Conservation (phyloP, 2,113 vertebrate genomes). For the Entosphenus tridentatus region DNA sequence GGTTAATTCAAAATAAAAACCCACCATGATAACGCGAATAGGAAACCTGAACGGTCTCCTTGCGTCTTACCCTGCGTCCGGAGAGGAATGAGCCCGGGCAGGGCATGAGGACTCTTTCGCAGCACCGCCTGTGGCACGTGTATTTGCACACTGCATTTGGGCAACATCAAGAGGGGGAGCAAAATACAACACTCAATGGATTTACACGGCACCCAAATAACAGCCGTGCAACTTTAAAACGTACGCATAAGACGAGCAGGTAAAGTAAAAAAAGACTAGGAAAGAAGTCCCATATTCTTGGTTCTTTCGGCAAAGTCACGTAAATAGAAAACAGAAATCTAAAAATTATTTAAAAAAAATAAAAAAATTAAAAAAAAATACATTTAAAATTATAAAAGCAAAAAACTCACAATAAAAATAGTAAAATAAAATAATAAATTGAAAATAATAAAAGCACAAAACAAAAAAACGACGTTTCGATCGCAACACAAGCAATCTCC, state of each 20-base stretch:
- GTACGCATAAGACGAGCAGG: background rate
- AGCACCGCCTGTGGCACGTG: slow-evolving; percentile 2
- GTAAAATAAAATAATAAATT: too few species aligned
- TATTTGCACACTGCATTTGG: slow-evolving; percentile 1
- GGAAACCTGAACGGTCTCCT: background rate
- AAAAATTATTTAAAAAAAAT: background rate
- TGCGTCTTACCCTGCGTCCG: slow-evolving; percentile 1
- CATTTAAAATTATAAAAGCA: too few species aligned
- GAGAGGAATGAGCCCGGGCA: slow-evolving; percentile 1
- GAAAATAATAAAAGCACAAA: too few species aligned
- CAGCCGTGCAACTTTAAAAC: background rate
- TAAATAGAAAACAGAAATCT: background rate
- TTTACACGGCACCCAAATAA: background rate
- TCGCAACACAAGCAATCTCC: too few species aligned
- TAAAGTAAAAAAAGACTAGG: background rate
- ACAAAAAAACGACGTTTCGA: too few species aligned
- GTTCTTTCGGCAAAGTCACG: background rate
- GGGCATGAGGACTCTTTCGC: slow-evolving; percentile 1
- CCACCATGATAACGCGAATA: background rate
- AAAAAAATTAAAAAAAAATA: background rate
- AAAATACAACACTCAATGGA: background rate
- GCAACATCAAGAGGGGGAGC: background rate
- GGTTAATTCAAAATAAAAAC: background rate
- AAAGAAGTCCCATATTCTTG: background rate
- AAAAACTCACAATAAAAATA: too few species aligned